These are phyloP conservation scores for Megalurothrips usitatus DNA, from an alignment of 2,888 invertebrate genomes.

Conservation along the genomic window DNA sequence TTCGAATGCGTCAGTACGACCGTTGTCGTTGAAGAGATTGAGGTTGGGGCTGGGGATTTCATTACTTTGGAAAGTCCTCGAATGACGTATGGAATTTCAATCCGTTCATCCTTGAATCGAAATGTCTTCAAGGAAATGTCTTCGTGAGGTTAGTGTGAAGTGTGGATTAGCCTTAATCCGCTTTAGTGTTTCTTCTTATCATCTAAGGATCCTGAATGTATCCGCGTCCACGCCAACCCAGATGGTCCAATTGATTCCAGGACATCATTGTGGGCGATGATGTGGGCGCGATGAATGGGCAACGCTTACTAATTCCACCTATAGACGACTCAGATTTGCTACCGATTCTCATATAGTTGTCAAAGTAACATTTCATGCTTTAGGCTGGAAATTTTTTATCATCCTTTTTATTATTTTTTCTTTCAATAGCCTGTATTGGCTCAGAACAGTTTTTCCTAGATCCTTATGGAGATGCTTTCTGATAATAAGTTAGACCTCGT, in stretches of 20 bases:
- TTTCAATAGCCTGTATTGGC: neutral
- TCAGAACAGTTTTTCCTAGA: neutral
- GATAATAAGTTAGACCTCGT: neutral
- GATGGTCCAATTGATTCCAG: neutral
- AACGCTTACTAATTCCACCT: neutral
- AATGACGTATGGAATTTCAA: conserved; percentile 3
- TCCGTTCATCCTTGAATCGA: neutral
- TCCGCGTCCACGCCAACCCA: neutral
- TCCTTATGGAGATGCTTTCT: neutral
- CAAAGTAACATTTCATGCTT: too few species aligned
- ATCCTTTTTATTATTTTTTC: neutral
- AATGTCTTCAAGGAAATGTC: neutral
- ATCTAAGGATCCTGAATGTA: neutral
- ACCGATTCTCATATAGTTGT: too few species aligned
- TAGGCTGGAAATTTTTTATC: neutral
- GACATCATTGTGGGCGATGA: neutral
- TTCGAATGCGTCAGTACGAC: neutral
- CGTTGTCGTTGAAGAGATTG: conserved; percentile 3
- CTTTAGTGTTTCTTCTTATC: too few species aligned
- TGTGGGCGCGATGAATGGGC: too few species aligned
- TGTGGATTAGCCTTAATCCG: neutral
- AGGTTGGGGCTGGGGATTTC: neutral
- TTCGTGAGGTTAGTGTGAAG: neutral
- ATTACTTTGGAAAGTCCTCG: neutral
- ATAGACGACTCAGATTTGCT: neutral